phyloP scores from a whole-genome alignment of 2,113 vertebrate genomes.

The Spea bombifrons region DNA sequence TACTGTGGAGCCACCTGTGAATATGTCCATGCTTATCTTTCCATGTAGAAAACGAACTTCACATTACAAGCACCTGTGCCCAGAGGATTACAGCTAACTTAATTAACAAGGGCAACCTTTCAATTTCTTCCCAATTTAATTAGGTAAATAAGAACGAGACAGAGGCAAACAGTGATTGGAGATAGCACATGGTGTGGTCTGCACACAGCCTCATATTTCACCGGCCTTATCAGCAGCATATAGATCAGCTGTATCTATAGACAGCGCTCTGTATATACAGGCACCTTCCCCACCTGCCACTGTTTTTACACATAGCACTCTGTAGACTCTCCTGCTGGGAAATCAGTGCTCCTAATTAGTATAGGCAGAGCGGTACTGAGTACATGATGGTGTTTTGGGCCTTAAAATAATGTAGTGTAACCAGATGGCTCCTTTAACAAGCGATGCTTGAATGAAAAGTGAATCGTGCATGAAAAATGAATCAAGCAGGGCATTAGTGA shows the following conservation, averaged over 20 bases:
- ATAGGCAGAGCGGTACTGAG: too few species aligned
- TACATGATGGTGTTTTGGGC: too few species aligned
- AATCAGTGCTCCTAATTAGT: too few species aligned
- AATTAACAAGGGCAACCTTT: slow-evolving; percentile 35
- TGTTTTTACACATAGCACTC: not conserved
- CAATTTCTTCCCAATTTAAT: slow-evolving; percentile 40
- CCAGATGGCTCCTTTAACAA: too few species aligned
- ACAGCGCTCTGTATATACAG: slow-evolving; percentile 10
- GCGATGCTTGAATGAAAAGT: too few species aligned
- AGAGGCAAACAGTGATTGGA: slow-evolving; percentile 13
- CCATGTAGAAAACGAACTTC: not conserved
- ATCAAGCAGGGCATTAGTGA: too few species aligned
- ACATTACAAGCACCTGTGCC: slow-evolving; percentile 31
- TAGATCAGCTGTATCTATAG: slow-evolving; percentile 20
- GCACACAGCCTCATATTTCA: slow-evolving; percentile 29
- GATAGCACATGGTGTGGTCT: slow-evolving; percentile 15
- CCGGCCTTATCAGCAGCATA: slow-evolving; percentile 24
- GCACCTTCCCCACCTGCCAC: slow-evolving; percentile 18
- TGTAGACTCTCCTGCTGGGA: not conserved
- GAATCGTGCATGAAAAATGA: too few species aligned
- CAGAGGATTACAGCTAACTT: slow-evolving; percentile 33
- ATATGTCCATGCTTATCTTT: slow-evolving; percentile 8
- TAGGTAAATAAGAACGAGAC: slow-evolving; percentile 24
- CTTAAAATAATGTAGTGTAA: too few species aligned
- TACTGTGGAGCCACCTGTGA: not conserved